Conservation (phyloP, 2,797 vertebrate species). For the Coendou prehensilis region DNA sequence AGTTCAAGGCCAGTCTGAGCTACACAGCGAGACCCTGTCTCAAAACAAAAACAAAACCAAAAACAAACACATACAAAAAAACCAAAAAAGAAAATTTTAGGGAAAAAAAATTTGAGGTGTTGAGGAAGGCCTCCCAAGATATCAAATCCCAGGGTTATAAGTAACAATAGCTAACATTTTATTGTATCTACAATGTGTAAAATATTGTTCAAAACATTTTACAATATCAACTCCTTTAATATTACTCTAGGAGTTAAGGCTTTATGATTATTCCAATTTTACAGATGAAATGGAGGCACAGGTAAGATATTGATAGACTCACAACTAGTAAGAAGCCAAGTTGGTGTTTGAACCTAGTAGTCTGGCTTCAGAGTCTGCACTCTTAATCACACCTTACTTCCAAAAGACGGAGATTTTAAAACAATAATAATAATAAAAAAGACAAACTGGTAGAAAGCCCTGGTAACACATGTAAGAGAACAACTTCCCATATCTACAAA, state of each 20-base stretch:
- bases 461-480: background rate
- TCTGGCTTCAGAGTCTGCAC: background rate
- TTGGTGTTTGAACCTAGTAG: background rate
- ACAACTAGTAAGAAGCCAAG: background rate
- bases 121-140: background rate
- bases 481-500: background rate
- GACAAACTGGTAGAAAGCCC: background rate
- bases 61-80: background rate
- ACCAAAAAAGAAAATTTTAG: background rate
- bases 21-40: background rate
- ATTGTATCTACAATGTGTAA: background rate
- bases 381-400: background rate
- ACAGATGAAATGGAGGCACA: background rate
- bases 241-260: background rate
- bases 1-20: background rate
- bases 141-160: background rate
- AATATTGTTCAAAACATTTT: constrained; percentile 2
- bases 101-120: background rate
- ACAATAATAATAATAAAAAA: constrained; percentile 14
- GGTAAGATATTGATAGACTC: background rate
- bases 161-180: background rate
- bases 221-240: background rate
- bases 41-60: background rate
- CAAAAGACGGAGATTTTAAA: background rate
- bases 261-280: background rate